phyloP scores from a whole-genome alignment of 2,888 invertebrate species.

The Netelia inedita region DNA sequence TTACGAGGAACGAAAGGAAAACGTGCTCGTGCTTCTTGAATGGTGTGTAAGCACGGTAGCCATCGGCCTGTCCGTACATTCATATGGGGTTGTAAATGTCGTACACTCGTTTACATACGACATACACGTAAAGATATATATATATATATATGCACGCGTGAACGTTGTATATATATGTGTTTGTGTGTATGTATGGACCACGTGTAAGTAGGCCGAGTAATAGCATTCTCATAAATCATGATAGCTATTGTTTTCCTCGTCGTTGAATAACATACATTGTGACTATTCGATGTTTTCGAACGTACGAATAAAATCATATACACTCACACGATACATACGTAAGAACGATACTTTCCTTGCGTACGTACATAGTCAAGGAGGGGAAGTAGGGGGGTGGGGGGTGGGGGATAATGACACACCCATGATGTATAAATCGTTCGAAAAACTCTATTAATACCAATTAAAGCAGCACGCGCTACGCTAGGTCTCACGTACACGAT shows the following conservation, averaged over 20 bases:
- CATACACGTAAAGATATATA: slow-evolving; percentile 72
- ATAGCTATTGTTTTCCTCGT: slow-evolving; percentile 79
- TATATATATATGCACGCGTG: slow-evolving; percentile 76
- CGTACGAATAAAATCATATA: not conserved
- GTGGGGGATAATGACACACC: slow-evolving; percentile 26
- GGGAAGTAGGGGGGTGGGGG: not conserved
- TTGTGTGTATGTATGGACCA: slow-evolving; percentile 71
- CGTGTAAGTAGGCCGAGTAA: slow-evolving; percentile 74
- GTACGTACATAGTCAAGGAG: too few species aligned
- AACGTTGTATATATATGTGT: slow-evolving; percentile 52
- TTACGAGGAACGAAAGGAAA: slow-evolving; percentile 20
- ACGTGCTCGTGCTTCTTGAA: slow-evolving; percentile 57
- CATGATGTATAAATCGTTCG: slow-evolving; percentile 35
- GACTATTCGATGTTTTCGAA: slow-evolving; percentile 69
- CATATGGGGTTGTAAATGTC: slow-evolving; percentile 39
- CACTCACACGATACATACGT: not conserved
- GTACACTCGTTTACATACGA: slow-evolving; percentile 53
- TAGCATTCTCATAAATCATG: slow-evolving; percentile 83
- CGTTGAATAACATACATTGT: slow-evolving; percentile 66
- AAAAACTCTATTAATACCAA: slow-evolving; percentile 55
- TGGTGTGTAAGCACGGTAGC: slow-evolving; percentile 71
- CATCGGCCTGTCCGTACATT: slow-evolving; percentile 67
- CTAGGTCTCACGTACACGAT: not conserved
- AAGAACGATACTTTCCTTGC: slow-evolving; percentile 24
- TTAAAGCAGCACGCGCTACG: slow-evolving; percentile 43